phyloP scores from a whole-genome alignment of 2,113 vertebrate species.

The Struthidea cinerea region DNA sequence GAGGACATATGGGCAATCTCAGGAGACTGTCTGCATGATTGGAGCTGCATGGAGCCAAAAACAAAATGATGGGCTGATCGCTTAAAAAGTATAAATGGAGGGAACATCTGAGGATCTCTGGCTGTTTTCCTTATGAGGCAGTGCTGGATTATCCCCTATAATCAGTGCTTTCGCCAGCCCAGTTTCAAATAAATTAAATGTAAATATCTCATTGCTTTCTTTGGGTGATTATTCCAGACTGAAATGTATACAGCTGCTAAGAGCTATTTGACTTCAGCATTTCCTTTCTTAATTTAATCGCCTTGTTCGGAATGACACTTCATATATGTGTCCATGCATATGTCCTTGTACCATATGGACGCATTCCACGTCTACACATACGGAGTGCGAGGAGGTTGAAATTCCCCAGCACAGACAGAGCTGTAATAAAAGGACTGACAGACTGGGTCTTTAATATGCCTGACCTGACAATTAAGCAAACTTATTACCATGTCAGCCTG shows the following conservation, averaged over 20 bases:
- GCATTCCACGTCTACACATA: neutral
- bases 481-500: conserved; percentile 69
- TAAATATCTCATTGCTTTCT: conserved; percentile 48
- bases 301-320: neutral
- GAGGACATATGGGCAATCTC: neutral
- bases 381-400: neutral
- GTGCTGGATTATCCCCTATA: conserved; percentile 39
- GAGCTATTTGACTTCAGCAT: conserved; percentile 16
- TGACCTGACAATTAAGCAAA: conserved; percentile 76
- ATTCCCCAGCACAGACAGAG: conserved; percentile 44
- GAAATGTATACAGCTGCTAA: conserved; percentile 28
- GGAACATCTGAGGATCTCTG: conserved; percentile 25
- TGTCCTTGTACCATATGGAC: neutral
- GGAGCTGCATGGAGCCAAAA: neutral
- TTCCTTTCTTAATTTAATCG: conserved; percentile 28
- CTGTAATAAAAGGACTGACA: conserved; percentile 59
- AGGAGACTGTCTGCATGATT: neutral
- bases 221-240: conserved; percentile 25
- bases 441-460: conserved; percentile 61
- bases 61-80: neutral
- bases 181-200: conserved; percentile 42
- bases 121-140: neutral
- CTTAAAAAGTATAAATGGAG: conserved; percentile 15
- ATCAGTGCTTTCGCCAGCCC: conserved; percentile 29
- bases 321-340: neutral